A percentile compares a stretch with the other conserved stretches of the same genome.
phyloP scores from a whole-genome alignment of 1,140 invertebrate genomes.

The Zaprionus vittiger region DNA sequence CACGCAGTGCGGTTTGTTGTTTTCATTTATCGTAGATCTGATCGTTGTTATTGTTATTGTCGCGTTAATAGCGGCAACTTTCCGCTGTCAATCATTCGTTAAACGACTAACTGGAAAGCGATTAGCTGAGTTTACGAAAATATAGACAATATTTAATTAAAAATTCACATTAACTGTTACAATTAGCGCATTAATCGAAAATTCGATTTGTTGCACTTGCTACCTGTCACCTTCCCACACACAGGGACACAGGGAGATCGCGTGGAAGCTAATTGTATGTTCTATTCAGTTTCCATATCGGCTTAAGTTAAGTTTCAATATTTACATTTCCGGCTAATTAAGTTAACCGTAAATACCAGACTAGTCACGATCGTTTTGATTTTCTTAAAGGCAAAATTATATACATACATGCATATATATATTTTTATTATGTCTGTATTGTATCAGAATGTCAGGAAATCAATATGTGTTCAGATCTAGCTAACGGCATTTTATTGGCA shows the following conservation, averaged over 20 bases:
- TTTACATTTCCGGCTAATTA: constrained; percentile 68
- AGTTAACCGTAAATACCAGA: constrained; percentile 50
- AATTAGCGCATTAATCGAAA: constrained; percentile 43
- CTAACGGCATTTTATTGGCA: constrained; percentile 29
- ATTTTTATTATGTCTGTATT: constrained; percentile 14
- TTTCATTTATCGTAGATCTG: constrained; percentile 3
- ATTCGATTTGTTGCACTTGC: constrained; percentile 25
- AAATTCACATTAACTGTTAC: constrained; percentile 42
- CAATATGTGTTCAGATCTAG: constrained; percentile 18
- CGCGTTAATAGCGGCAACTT: constrained; percentile 42
- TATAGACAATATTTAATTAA: constrained; percentile 48
- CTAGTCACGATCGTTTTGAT: constrained; percentile 44
- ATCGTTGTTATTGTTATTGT: constrained; percentile 23
- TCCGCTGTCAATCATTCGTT: constrained; percentile 46
- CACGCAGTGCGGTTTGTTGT: constrained; percentile 14
- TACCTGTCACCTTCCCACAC: constrained; percentile 23
- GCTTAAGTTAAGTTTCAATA: constrained; percentile 24
- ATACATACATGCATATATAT: constrained; percentile 13
- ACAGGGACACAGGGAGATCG: constrained; percentile 17
- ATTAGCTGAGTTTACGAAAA: constrained; percentile 35
- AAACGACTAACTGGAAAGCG: constrained; percentile 16
- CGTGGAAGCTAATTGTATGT: constrained; percentile 45
- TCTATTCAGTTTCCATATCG: constrained; percentile 33
- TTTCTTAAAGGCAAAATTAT: constrained; percentile 32
- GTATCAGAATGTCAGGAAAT: constrained; percentile 46